A percentile compares a stretch with the other conserved stretches of the same genome.
Evolutionary conservation across 2,888 invertebrate species (phyloP).

Genomic region (Syritta pipiens): DNA sequence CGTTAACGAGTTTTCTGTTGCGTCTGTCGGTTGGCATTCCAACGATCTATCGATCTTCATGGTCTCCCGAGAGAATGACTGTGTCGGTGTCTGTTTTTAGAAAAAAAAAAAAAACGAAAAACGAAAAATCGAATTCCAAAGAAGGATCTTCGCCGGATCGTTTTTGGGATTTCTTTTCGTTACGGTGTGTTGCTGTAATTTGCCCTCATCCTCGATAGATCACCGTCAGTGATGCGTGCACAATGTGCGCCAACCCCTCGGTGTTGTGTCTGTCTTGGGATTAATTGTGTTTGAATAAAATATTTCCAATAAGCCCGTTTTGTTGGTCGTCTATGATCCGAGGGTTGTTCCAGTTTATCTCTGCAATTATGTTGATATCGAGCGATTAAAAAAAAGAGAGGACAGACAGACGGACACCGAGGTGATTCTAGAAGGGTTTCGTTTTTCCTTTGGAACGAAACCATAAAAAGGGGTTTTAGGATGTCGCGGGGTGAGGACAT

Average conservation of each 20-base stretch:
- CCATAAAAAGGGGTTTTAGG: no score
- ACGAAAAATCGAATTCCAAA: constrained; percentile 20
- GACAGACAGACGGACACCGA: no score
- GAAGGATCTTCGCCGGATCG: constrained; percentile 20
- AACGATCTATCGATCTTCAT: constrained; percentile 55
- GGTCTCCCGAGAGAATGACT: constrained; percentile 42
- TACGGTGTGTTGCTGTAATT: constrained; percentile 65
- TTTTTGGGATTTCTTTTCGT: constrained; percentile 50
- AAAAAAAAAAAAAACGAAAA: no score
- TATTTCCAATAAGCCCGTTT: constrained; percentile 43
- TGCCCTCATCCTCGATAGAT: constrained; percentile 65
- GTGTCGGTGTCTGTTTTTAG: constrained; percentile 54
- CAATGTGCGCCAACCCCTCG: constrained; percentile 33
- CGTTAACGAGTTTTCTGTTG: constrained; percentile 59
- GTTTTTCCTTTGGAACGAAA: no score
- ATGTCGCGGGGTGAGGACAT: no score
- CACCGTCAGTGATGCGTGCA: constrained; percentile 65
- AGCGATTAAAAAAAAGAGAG: no score
- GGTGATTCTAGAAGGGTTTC: no score
- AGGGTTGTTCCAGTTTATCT: constrained; percentile 22
- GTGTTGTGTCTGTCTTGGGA: constrained; percentile 44
- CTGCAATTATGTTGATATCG: constrained; percentile 60
- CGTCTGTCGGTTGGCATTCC: constrained; percentile 33
- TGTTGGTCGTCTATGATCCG: no score
- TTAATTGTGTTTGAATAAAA: constrained; percentile 69